Evolutionary conservation across 2,797 vertebrate genomes (phyloP).

Genomic region (Lepus townsendii): DNA sequence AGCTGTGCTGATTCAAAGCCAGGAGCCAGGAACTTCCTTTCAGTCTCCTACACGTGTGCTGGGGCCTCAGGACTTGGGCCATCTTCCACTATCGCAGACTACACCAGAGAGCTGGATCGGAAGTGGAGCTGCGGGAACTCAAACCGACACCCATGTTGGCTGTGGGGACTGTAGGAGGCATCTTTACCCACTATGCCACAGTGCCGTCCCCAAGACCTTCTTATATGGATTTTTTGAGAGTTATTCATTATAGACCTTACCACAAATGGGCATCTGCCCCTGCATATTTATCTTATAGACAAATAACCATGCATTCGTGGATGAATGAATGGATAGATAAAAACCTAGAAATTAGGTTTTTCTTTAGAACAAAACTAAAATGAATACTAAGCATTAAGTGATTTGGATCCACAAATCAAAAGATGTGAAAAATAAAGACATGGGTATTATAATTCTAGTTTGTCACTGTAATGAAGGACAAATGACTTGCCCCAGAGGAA

Average conservation of each 20-base stretch:
- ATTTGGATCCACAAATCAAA: neutral
- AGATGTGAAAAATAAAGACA: neutral
- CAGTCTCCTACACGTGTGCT: no score
- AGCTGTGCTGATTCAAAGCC: no score
- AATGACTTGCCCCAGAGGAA: neutral
- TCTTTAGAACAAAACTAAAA: neutral
- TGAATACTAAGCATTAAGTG: neutral
- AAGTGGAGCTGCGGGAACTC: no score
- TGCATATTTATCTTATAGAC: neutral
- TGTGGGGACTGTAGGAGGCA: no score
- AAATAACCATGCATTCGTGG: neutral
- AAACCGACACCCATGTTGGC: no score
- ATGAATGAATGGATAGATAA: neutral
- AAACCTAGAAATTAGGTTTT: neutral
- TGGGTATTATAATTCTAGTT: neutral
- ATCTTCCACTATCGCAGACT: no score
- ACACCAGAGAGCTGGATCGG: no score
- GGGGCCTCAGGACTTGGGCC: no score
- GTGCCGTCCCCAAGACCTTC: no score
- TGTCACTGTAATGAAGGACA: constrained; percentile 43
- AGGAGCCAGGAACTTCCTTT: no score
- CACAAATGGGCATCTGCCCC: fast-evolving
- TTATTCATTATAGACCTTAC: neutral
- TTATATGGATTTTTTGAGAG: neutral
- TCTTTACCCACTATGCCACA: no score